Evolutionary conservation across 2,888 invertebrate genomes (phyloP), one percentile per base, ranked within the genome.

Genomic region (Cacoxenus indagator): DNA sequence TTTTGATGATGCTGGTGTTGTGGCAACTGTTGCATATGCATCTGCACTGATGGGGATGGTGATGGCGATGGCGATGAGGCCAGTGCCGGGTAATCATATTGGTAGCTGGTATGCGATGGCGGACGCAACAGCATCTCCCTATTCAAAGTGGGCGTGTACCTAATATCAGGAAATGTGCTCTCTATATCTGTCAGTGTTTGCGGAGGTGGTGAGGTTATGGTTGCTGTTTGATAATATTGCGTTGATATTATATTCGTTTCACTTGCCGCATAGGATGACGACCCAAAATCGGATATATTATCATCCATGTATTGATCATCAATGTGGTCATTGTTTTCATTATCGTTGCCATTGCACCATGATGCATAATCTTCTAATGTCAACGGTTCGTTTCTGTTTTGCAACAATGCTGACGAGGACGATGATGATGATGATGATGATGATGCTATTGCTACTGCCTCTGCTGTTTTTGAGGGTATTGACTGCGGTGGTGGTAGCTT

Each of bases 121-220:
- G 86, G 81, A 14, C 79, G 81, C 57, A 86, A 75, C 72, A 85
- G 75, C 43, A 82, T 55, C 14, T 85, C 86, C n/a, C 76, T 73
- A 8, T 0, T 19, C 19, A 17, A 22, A 19, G 37, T 14, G 37
- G 73, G 67, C 14, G 43, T 61, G 59, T 65, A 73, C 68, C 73
- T 61, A 43, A 61, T 43, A 24, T 43, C 43, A 11, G 43, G 11
- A 37, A 37, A 43, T 1, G n/a, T n/a, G 2, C n/a, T 76, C 0
- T 67, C 64, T 9, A 68, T 67, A 17, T 9, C n/a, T 1, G 29
- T 22, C 9, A 29, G 5, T n/a, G 59, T 27, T 29, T 46, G 1
- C 17, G 65, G 57, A 4, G 55, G 2, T 17, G 73, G 72, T 45
- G 76, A 72, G 22, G 62, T 24, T 26, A 78, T 75, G 48, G 74